Evolutionary conservation across 2,797 vertebrate genomes (phyloP).

Genomic region (Melanotaenia maccullochi): DNA sequence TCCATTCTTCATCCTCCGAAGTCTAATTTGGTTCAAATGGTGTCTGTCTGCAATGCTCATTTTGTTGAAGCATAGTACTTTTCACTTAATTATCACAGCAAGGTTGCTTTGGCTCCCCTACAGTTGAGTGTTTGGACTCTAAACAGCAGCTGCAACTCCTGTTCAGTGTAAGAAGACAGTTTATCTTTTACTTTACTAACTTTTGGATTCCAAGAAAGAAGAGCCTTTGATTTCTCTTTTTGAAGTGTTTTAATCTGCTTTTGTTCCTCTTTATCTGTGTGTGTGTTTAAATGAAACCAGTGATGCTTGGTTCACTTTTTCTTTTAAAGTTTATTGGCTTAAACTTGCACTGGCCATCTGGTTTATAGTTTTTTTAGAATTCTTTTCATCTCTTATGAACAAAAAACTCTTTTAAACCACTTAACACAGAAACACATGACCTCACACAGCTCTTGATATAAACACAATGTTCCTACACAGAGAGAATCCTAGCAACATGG

Average conservation of each 20-base stretch:
- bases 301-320: constrained; percentile 51
- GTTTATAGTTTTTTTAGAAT: constrained; percentile 49
- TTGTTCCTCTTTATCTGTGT: constrained; percentile 41
- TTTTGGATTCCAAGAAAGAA: constrained; percentile 28
- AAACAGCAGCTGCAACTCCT: not conserved
- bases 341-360: constrained; percentile 69
- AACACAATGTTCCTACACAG: constrained; percentile 66
- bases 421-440: constrained; percentile 61
- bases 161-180: not conserved
- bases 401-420: constrained; percentile 67
- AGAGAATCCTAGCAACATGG: constrained; percentile 76
- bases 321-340: constrained; percentile 58
- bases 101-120: not conserved
- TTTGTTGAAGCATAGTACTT: not conserved
- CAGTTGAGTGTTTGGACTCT: constrained; percentile 25
- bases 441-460: constrained; percentile 61
- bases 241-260: constrained; percentile 21
- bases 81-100: not conserved
- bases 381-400: constrained; percentile 69
- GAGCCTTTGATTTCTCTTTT: constrained; percentile 14
- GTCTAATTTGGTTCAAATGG: not conserved
- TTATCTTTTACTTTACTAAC: not conserved
- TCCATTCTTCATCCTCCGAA: not conserved
- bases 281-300: constrained; percentile 48
- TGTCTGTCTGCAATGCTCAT: constrained; percentile 10